Evolutionary conservation across 2,113 vertebrate species (phyloP), one percentile per base, ranked within the genome.

Genomic region (Nibea coibor): DNA sequence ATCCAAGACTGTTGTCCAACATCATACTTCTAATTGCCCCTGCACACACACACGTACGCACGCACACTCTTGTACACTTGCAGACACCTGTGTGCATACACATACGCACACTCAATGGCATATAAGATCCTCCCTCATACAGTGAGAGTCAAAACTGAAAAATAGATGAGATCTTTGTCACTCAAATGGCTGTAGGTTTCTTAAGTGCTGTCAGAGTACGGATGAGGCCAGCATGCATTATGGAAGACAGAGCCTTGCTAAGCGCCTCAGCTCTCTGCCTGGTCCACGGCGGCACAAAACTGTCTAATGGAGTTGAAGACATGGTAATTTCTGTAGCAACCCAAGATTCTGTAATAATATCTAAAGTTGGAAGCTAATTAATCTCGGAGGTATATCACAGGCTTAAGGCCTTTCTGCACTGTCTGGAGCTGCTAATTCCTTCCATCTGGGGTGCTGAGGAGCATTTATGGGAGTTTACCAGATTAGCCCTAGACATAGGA

Each of bases 121-220:
- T 78, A 83, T 82, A 78, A 79, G 78, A 81, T 87, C 82, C 78
- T 70, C 59, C 69, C 81, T 88, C 80, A 79, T 82, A 80, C 87
- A 91, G 88, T 87, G 87, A 90, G 76, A 93, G 92, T 92, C 89
- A 90, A 88, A 86, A 91, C 92, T 95, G 87, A 94, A 94, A 94
- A 94, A 95, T 93, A 91, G 92, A 95, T 95, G 94, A 95, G 93
- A 92, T 94, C 92, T 94, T 95, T 95, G 94, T 94, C 92, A 93
- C 94, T 94, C 93, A 94, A 94, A 94, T 92, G 87, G 91, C 89
- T 92, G 91, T 90, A 92, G 91, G 91, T 92, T 94, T 88, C 90
- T 90, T 94, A 94, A 93, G 93, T 92, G 91, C 92, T 94, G 92
- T 92, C 88, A 92, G 90, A 90, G 91, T 82, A 89, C 47, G 81